Conservation (phyloP, 1,140 invertebrate genomes). For the Drosophila grimshawi region DNA sequence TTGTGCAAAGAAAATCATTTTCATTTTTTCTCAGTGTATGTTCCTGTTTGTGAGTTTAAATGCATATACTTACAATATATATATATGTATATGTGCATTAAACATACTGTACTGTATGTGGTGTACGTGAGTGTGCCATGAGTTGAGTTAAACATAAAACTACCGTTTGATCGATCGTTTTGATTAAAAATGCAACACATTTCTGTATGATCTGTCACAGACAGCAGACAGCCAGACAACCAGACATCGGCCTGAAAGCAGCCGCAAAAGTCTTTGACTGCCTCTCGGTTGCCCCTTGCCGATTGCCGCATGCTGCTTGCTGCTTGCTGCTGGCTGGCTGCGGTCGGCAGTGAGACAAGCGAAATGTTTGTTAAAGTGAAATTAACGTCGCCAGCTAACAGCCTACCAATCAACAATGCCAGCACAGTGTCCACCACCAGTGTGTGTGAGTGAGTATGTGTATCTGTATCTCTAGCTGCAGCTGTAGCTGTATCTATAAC, state of each 20-base stretch:
- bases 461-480: constrained; percentile 33
- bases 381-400: constrained; percentile 78
- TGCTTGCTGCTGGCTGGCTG: constrained; percentile 27
- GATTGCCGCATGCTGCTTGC: constrained; percentile 23
- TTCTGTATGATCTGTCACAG: constrained; percentile 83
- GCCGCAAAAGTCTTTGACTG: constrained; percentile 64
- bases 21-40: neutral
- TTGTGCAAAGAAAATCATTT: neutral
- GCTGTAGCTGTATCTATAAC: constrained; percentile 18
- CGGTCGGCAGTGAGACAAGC: constrained; percentile 60
- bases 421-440: constrained; percentile 44
- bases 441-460: neutral
- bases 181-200: constrained; percentile 84
- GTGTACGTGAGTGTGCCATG: constrained; percentile 34
- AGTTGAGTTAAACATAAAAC: constrained; percentile 65
- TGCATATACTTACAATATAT: neutral
- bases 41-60: neutral
- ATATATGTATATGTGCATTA: constrained; percentile 4
- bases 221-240: constrained; percentile 41
- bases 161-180: constrained; percentile 84
- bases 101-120: constrained; percentile 21
- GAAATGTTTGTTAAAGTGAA: constrained; percentile 84
- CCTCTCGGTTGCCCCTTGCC: constrained; percentile 3
- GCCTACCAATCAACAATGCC: constrained; percentile 78
- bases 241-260: constrained; percentile 50